Evolutionary conservation across 2,113 vertebrate species (phyloP).

Genomic region (Malurus melanocephalus): DNA sequence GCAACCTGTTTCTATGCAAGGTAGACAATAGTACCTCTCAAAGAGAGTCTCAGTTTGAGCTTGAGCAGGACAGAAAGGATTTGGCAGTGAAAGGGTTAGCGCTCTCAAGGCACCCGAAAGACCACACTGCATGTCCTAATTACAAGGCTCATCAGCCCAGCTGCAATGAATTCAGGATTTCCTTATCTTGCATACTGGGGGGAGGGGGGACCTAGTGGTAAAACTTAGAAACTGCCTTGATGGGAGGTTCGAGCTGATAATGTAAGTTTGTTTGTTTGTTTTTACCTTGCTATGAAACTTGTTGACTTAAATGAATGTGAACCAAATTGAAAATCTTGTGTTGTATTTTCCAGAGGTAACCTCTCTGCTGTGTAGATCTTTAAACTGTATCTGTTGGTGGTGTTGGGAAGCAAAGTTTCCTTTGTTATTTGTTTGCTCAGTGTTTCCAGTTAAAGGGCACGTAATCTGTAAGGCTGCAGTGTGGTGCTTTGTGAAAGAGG

Average conservation of each 20-base stretch:
- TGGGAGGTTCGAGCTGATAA: not conserved
- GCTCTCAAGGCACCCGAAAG: not conserved
- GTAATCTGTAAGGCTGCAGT: not conserved
- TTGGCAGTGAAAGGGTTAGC: slow-evolving; percentile 43
- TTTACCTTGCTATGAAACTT: not conserved
- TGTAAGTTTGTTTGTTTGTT: not conserved
- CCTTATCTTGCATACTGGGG: slow-evolving; percentile 32
- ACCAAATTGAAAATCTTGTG: not conserved
- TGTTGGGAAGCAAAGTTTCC: not conserved
- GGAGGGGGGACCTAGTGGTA: not conserved
- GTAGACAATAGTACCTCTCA: not conserved
- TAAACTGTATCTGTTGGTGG: not conserved
- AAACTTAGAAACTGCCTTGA: not conserved
- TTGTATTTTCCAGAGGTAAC: not conserved
- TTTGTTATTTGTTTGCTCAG: slow-evolving; percentile 4
- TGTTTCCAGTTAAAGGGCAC: not conserved
- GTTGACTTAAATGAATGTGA: not conserved
- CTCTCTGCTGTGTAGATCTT: not conserved
- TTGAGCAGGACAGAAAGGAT: not conserved
- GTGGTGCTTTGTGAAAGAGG: not conserved
- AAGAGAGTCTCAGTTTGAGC: not conserved
- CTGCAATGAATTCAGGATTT: slow-evolving; percentile 44
- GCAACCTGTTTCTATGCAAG: not conserved
- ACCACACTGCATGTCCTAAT: slow-evolving; percentile 34
- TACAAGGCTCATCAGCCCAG: slow-evolving; percentile 42